phyloP scores from a whole-genome alignment of 1,140 invertebrate species.

The Tenebrio molitor region DNA sequence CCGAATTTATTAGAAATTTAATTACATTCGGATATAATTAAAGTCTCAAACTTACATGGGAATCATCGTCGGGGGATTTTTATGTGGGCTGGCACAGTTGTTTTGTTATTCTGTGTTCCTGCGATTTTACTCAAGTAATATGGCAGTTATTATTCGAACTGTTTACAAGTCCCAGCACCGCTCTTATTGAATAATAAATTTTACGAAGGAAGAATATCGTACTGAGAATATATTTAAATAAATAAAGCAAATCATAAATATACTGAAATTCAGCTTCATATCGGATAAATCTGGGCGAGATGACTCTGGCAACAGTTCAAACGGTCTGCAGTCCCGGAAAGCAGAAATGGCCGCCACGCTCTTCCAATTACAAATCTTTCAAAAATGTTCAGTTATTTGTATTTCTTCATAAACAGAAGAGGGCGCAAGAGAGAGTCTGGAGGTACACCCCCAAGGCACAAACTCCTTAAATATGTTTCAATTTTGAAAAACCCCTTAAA shows the following conservation, averaged over 20 bases:
- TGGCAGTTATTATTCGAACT: constrained; percentile 29
- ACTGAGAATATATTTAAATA: constrained; percentile 19
- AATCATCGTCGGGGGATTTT: constrained; percentile 13
- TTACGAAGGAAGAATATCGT: background rate
- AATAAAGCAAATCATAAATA: constrained; percentile 13
- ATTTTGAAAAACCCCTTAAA: too few species aligned
- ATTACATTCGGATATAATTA: constrained; percentile 53
- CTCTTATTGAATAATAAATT: constrained; percentile 36
- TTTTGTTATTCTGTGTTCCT: background rate
- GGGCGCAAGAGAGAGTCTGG: too few species aligned
- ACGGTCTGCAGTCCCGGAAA: background rate
- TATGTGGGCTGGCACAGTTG: background rate
- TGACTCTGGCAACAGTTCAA: constrained; percentile 4
- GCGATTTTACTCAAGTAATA: background rate
- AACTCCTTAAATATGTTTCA: too few species aligned
- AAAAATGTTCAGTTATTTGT: too few species aligned
- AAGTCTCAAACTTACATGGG: constrained; percentile 47
- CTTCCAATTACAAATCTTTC: too few species aligned
- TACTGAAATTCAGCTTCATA: background rate
- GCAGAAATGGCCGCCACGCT: too few species aligned
- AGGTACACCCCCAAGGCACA: too few species aligned
- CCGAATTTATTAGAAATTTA: constrained; percentile 57
- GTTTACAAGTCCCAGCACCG: background rate
- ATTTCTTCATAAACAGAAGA: too few species aligned
- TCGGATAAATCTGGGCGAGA: background rate